These are phyloP conservation scores for Dendrocincla tyrannina DNA, from an alignment of 2,797 vertebrate species.

Conservation along the genomic window DNA sequence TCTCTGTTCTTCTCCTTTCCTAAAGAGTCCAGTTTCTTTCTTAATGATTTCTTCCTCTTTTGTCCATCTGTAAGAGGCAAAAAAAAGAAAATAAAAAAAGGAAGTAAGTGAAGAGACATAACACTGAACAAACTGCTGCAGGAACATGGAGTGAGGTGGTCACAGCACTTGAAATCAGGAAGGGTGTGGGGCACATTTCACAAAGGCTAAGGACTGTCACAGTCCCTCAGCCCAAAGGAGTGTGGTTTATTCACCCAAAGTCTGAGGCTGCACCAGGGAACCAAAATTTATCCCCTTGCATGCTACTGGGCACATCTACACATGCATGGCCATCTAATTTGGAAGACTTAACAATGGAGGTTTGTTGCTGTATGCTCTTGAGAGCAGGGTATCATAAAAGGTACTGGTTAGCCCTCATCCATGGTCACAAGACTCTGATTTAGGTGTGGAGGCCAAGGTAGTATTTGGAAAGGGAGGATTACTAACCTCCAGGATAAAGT, in stretches of 20 bases:
- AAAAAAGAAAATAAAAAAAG: background rate
- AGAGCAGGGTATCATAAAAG: background rate
- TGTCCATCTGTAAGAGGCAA: slow-evolving; percentile 85
- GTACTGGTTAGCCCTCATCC: background rate
- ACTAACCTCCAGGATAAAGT: background rate
- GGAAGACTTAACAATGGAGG: background rate
- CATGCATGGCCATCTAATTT: rapidly evolving
- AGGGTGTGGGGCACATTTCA: background rate
- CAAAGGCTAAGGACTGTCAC: background rate
- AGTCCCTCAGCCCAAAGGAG: background rate
- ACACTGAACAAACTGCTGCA: background rate
- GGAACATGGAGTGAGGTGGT: background rate
- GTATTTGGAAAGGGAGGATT: background rate
- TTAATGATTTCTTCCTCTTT: slow-evolving; percentile 93
- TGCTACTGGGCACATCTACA: background rate
- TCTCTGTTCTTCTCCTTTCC: slow-evolving; percentile 93
- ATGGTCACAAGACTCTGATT: background rate
- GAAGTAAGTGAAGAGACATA: background rate
- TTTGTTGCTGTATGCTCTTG: background rate
- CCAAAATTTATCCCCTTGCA: background rate
- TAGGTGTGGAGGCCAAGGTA: background rate
- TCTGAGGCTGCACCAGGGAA: rapidly evolving
- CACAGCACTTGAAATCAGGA: background rate
- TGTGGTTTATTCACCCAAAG: background rate
- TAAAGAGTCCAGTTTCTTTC: slow-evolving; percentile 95